A percentile compares a stretch with the other conserved stretches of the same genome.
Evolutionary conservation across 2,113 vertebrate genomes (phyloP).

Genomic region (Apus apus): DNA sequence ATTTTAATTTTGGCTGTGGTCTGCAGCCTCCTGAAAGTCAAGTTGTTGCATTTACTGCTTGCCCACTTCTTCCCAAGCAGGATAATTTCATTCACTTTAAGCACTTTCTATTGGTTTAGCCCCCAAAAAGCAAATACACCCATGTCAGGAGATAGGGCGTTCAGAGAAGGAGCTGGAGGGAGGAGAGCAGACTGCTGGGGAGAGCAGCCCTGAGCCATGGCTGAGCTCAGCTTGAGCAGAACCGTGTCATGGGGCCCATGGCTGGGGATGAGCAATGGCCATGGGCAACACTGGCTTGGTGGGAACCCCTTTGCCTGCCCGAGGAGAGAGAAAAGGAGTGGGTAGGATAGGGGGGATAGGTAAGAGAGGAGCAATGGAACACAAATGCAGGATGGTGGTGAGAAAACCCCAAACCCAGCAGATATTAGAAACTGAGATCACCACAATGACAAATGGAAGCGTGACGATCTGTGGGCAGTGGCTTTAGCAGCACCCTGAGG

Average conservation of each 20-base stretch:
- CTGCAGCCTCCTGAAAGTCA: neutral
- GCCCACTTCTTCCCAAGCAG: neutral
- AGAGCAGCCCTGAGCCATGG: no score
- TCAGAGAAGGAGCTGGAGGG: neutral
- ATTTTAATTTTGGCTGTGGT: neutral
- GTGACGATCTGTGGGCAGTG: neutral
- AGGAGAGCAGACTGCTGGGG: neutral
- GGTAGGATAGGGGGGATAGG: neutral
- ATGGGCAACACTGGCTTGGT: neutral
- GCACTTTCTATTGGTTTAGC: neutral
- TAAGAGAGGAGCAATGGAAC: neutral
- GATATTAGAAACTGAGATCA: neutral
- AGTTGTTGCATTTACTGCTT: neutral
- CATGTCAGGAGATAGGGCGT: rapidly evolving
- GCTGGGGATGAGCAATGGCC: neutral
- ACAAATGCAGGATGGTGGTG: neutral
- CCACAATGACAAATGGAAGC: neutral
- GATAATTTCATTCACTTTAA: neutral
- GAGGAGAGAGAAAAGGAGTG: neutral
- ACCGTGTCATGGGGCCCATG: no score
- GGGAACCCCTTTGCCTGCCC: neutral
- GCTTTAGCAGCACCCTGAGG: neutral
- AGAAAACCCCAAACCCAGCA: neutral
- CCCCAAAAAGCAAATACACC: rapidly evolving
- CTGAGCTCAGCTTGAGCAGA: no score